Base-by-base conservation (phyloP, 2,888 invertebrate species). In the Dryobotodes eremita region DNA sequence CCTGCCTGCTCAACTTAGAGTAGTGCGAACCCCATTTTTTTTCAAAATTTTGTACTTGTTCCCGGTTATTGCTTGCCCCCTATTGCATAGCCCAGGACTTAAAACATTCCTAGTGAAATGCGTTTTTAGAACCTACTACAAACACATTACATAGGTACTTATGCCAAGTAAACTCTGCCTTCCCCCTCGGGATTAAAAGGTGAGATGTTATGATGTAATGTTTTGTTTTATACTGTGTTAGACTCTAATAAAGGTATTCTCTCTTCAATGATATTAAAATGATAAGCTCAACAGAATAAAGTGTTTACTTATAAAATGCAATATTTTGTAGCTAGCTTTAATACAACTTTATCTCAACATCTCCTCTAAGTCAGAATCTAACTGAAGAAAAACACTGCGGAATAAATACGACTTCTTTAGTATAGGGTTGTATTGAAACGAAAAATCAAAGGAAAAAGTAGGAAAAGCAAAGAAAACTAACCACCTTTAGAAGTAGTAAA, bases 371-470 rank as follows among this genome's bases (percentile, higher is more conserved):
- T 8, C 46, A 31, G 11, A 2, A 68, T 53, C 15, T 15, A 46
- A n/a, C 15, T 53, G 10, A 36, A 69, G 42, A 5, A 55, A 66
- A 59, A 59, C 11, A 53, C 5, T 2, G 26, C 42, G 10, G 15
- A 48, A 11, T 5, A 65, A 66, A 13, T 11, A 57, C 23, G 26
- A 8, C 8, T 20, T 53, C 13, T 26, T 36, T 36, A 50, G 13
- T 26, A n/a, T 26, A 0, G 8, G 0, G 6, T 26, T 62, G 15
- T 42, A 53, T n/a, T 55, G 55, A 13, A 70, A 36, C 36, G n/a
- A 17, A 36, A 55, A 48, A 78, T 55, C 61, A 62, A 62, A 62
- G 61, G 8, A 62, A 59, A n/a, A n/a, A n/a, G n/a, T n/a, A n/a
- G 20, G 50, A 62, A 71, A 36, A 10, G 62, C 55, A 55, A 17